Conservation (phyloP, 2,888 invertebrate species). For the Dusona sp. region DNA sequence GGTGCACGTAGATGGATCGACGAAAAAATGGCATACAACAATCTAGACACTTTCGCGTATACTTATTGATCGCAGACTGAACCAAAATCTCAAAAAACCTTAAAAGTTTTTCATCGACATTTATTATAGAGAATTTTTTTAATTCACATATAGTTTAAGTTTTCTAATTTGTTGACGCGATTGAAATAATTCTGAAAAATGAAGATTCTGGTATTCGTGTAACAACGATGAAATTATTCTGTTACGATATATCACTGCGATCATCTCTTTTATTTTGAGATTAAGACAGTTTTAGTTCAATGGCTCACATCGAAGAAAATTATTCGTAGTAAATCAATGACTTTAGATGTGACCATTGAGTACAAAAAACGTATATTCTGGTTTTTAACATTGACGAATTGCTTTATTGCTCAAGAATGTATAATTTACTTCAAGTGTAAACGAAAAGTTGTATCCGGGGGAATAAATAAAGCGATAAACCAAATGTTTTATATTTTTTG, state of each 20-base stretch:
- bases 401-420: background rate
- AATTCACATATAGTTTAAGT: background rate
- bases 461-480: background rate
- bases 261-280: background rate
- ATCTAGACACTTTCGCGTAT: conserved; percentile 84
- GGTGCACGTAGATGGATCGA: conserved; percentile 90
- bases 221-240: background rate
- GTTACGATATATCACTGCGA: background rate
- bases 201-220: background rate
- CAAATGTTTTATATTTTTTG: background rate
- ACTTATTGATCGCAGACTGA: conserved; percentile 46
- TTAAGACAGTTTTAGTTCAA: background rate
- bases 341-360: background rate
- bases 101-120: background rate
- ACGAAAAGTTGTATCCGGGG: background rate
- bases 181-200: background rate
- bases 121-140: background rate
- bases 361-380: background rate
- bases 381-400: background rate
- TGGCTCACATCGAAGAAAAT: background rate
- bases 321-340: background rate
- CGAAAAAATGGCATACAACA: conserved; percentile 85
- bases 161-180: background rate
- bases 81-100: conserved; percentile 1
- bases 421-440: background rate